These are phyloP conservation scores for Oreochromis grahami DNA, from an alignment of 2,797 vertebrate species.

Conservation along the genomic window DNA sequence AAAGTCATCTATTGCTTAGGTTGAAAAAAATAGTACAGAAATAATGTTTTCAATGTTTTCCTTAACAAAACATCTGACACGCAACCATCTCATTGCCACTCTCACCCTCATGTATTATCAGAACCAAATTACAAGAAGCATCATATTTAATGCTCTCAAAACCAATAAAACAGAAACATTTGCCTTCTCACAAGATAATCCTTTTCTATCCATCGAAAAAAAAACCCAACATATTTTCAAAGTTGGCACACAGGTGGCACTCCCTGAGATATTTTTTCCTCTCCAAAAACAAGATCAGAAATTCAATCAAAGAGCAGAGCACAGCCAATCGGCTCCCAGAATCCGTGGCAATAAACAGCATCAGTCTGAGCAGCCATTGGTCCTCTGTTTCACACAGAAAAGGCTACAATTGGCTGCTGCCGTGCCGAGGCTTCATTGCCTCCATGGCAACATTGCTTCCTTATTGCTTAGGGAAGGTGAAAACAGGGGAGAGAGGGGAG, in stretches of 20 bases:
- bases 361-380: constrained; percentile 59
- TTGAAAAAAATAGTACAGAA: background rate
- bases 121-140: background rate
- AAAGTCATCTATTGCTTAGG: background rate
- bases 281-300: constrained; percentile 70
- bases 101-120: background rate
- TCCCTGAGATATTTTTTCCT: constrained; percentile 58
- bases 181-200: background rate
- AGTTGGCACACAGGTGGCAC: constrained; percentile 69
- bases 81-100: background rate
- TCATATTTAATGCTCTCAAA: background rate
- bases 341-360: constrained; percentile 69
- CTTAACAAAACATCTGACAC: background rate
- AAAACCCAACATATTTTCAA: constrained; percentile 23
- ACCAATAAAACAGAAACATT: background rate
- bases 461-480: constrained; percentile 73
- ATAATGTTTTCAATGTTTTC: background rate
- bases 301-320: constrained; percentile 70
- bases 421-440: constrained; percentile 64
- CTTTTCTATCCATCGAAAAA: background rate
- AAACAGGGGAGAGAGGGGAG: constrained; percentile 65
- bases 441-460: constrained; percentile 77
- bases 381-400: constrained; percentile 40
- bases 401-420: constrained; percentile 60
- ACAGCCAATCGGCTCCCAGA: constrained; percentile 62